These are phyloP conservation scores for Melinopterus prodromus DNA, from an alignment of 2,888 invertebrate genomes.

Conservation along the genomic window DNA sequence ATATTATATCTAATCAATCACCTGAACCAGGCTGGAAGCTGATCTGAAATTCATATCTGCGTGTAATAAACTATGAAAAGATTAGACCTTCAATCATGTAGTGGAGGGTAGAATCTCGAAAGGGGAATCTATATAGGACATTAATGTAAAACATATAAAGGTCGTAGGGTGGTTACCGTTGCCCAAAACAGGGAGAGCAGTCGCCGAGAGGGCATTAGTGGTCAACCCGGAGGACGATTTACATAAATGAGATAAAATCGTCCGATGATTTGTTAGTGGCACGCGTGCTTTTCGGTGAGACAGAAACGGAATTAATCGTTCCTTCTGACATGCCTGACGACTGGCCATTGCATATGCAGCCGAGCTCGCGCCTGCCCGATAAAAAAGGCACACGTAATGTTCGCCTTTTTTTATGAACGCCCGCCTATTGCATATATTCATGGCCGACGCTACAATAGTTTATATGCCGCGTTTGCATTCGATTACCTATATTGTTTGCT, in stretches of 20 bases:
- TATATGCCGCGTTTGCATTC: background rate
- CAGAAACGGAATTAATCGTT: background rate
- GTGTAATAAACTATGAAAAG: background rate
- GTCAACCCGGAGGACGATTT: background rate
- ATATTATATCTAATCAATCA: background rate
- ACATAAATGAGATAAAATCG: slow-evolving; percentile 4
- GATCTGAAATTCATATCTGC: background rate
- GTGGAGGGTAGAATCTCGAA: background rate
- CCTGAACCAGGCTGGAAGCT: background rate
- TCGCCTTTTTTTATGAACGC: background rate
- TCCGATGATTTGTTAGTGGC: background rate
- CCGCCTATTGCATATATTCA: background rate
- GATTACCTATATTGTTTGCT: background rate
- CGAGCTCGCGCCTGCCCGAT: slow-evolving; percentile 9
- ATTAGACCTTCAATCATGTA: background rate
- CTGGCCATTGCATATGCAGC: slow-evolving; percentile 19
- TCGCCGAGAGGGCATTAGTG: background rate
- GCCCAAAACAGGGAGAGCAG: background rate
- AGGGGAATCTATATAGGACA: background rate
- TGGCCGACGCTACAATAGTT: background rate
- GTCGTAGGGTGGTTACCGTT: background rate
- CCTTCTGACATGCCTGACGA: background rate
- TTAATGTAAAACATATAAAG: slow-evolving; percentile 4
- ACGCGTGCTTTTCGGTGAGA: background rate
- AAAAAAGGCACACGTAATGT: slow-evolving; percentile 13